Conservation (phyloP, 2,797 vertebrate genomes). For the Lepus townsendii region DNA sequence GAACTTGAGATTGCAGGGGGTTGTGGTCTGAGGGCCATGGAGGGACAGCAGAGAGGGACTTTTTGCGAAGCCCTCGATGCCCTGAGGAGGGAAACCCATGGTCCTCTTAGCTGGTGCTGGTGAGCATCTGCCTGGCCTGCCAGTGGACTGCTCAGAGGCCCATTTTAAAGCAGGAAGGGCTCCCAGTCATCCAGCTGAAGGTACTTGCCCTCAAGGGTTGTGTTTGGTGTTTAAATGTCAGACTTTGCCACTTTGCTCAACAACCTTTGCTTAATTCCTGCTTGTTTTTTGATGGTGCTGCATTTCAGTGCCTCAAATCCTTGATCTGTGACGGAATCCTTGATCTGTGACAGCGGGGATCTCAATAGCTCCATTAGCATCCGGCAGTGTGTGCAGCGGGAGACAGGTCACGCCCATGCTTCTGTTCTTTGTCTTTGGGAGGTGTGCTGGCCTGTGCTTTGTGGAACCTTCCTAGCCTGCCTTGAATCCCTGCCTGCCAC, state of each 20-base stretch:
- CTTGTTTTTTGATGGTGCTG: neutral
- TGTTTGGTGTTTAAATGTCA: neutral
- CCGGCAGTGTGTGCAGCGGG: neutral
- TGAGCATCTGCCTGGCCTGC: neutral
- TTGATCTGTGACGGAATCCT: neutral
- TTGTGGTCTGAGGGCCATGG: neutral
- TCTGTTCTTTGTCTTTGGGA: neutral
- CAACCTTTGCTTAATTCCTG: neutral
- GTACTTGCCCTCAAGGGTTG: accelerated
- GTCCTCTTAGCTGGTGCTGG: neutral
- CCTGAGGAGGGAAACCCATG: neutral
- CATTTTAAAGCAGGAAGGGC: neutral
- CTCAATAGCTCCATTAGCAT: neutral
- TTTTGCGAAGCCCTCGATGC: neutral
- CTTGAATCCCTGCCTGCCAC: neutral
- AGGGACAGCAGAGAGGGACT: neutral
- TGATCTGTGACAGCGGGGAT: neutral
- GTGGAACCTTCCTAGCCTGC: neutral
- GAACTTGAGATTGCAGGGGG: neutral
- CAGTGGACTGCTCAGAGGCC: neutral
- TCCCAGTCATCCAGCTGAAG: neutral
- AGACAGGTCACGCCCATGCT: neutral
- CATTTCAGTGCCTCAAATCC: neutral
- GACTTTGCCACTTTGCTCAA: neutral
- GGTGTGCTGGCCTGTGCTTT: neutral